Conservation (phyloP, 1,140 invertebrate species). For the Aphelenchoides fujianensis region DNA sequence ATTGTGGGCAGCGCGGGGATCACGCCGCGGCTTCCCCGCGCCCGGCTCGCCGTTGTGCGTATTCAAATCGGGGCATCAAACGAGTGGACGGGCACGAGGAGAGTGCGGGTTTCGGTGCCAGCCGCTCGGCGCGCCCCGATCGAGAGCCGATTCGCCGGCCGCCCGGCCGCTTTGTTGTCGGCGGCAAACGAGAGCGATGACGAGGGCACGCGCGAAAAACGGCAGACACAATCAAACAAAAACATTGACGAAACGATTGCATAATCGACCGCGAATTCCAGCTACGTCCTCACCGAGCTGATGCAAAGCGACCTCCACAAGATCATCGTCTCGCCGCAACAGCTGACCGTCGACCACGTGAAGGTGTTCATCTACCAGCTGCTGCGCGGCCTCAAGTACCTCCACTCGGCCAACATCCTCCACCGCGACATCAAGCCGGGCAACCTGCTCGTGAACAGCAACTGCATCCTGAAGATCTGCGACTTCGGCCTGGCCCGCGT, state of each 20-base stretch:
- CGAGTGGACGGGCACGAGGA: too few relatives aligned
- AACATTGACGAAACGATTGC: conserved; percentile 7
- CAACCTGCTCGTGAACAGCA: conserved; percentile 48
- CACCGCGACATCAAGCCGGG: conserved; percentile 88
- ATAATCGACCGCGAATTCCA: conserved; percentile 64
- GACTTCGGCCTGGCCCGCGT: conserved; percentile 92
- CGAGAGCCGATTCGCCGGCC: too few relatives aligned
- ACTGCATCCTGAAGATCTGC: conserved; percentile 74
- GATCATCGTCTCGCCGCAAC: conserved; percentile 98
- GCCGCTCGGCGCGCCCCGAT: too few relatives aligned
- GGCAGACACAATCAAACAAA: conserved; percentile 2
- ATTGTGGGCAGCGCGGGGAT: too few relatives aligned
- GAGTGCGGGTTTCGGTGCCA: neutral
- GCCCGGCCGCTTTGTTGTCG: neutral
- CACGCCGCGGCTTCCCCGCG: too few relatives aligned
- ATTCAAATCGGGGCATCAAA: too few relatives aligned
- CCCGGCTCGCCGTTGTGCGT: too few relatives aligned
- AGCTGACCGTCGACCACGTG: conserved; percentile 94
- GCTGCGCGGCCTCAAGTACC: conserved; percentile 92
- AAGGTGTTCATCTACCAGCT: conserved; percentile 99
- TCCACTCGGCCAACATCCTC: conserved; percentile 92
- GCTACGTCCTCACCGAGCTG: conserved; percentile 97
- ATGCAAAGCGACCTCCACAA: conserved; percentile 99
- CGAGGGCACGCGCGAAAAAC: neutral
- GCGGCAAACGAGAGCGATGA: neutral